phyloP scores from a whole-genome alignment of 2,113 vertebrate species.

The Dascyllus trimaculatus region DNA sequence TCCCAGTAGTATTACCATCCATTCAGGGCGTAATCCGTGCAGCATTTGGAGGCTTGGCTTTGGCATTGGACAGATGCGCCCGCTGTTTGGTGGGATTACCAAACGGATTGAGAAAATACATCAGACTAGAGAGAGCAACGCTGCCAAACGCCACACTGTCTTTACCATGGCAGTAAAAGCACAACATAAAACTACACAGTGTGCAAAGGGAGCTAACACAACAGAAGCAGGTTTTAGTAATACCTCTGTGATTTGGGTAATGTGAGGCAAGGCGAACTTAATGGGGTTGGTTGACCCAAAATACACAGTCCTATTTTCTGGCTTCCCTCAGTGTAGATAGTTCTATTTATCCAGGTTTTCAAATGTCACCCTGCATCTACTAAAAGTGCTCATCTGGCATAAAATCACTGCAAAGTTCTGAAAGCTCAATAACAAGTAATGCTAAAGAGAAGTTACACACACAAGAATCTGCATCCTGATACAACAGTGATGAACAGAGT shows the following conservation, averaged over 20 bases:
- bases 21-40: constrained; percentile 74
- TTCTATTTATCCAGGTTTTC: neutral
- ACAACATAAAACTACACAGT: constrained; percentile 10
- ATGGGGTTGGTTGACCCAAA: neutral
- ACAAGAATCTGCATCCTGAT: neutral
- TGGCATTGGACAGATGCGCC: constrained; percentile 72
- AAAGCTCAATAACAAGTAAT: neutral
- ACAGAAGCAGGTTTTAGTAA: constrained; percentile 14
- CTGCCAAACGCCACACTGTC: constrained; percentile 48
- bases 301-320: constrained; percentile 3
- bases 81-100: constrained; percentile 76
- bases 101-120: constrained; percentile 73
- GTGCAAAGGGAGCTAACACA: constrained; percentile 1
- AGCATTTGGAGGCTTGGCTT: constrained; percentile 74
- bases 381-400: neutral
- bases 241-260: constrained; percentile 7
- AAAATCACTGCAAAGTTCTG: neutral
- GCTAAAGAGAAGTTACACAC: neutral
- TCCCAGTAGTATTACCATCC: constrained; percentile 65
- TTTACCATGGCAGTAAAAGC: constrained; percentile 38
- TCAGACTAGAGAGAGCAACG: constrained; percentile 48
- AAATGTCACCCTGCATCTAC: neutral
- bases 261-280: neutral
- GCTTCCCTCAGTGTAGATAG: neutral
- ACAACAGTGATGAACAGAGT: neutral